Evolutionary conservation across 2,797 vertebrate genomes (phyloP), one percentile per base, ranked within the genome.

Genomic region (Taenioides sp.): DNA sequence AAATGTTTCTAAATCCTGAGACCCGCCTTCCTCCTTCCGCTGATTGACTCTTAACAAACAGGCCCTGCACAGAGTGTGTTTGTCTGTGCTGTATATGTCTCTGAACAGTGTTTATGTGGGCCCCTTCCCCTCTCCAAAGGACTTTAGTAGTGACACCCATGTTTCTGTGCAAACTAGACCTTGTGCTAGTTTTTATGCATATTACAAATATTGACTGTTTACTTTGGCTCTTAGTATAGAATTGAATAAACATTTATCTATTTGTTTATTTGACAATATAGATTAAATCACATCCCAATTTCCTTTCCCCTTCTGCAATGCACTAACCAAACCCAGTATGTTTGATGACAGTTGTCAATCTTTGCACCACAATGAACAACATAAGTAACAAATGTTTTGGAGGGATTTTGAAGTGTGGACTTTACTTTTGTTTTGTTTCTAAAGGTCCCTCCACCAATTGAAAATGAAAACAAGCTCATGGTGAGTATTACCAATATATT

Each of bases 401-500:
- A 16, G 23, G 57, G 23, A 61, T 31, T 57, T 4, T 23, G 40
- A 43, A 60, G 58, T 28, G 16, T 28, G 22, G 5, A 60, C 58
- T 28, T 60, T 20, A 2, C 17, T 66, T 74, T 49, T 65, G 72
- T 83, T 57, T 81, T 86, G 20, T 86, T 65, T 80, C 17, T 70
- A 12, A 86, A 94, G 93, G 84, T 75, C 18, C 81, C 14, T 31
- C 83, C 63, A 73, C 67, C 88, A 58, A 90, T 20, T 77, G 92
- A 95, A 69, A 95, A 97, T 69, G 96, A 95, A 77, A 95, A 95
- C 72, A 94, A 94, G 27, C 83, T 98, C 75, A 95, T 83, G 88
- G 97, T 97, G 92, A 86, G 96, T 69, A 86, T 96, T 69, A 7
- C 18, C 17, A 62, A 10, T n/a, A 37, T 11, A n/a, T 62, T 61